Base-by-base conservation (phyloP, 2,888 invertebrate species). In the Amblyjoppa proteus region DNA sequence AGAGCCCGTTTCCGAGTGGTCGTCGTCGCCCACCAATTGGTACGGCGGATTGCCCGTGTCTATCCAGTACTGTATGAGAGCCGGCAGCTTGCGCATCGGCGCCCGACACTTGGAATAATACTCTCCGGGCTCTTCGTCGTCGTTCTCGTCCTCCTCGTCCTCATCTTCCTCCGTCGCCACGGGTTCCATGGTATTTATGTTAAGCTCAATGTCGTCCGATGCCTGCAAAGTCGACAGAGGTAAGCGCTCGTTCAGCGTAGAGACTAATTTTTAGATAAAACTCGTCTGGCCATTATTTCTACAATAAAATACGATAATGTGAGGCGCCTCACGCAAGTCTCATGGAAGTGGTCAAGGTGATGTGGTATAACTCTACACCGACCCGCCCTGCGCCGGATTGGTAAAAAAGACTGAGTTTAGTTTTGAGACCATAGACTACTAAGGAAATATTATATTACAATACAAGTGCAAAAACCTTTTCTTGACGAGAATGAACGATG, bases 11-110 rank as follows among this genome's bases (percentile, higher is more conserved):
- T 88, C 89, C 3, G 87, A 87, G 5, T 77, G 25, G 20, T 69
- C 74, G 2, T 25, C 70, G 2, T 86, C 51, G 0, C 83, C 74
- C 20, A 41, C 41, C 41, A 83, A 9, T 20, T 38, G 70, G 56
- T 88, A 90, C 0, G 92, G 91, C 4, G 88, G 74, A 76, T 90
- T 88, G 6, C 93, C 92, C 31, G 92, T 93, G 79, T 92, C 84
- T 41, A 93, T 82, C 93, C 93, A 93, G 80, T 91, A 88, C 68
- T 92, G 92, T 68, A 93, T 81, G 1, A 89, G 84, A 7, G 68
- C 86, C 3, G 87, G 79, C 69, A 89, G 68, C 75, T 91, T 92
- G 6, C 88, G 88, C 71, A 90, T 87, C 34, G 89, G 88, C 16
- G 84, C 28, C 2, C 83, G 86, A 20, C 53, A 69, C 49, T 87